Percentiles rank a stretch among this genome's conserved stretches.
Evolutionary conservation across 2,797 vertebrate species (phyloP).

Genomic region (Avahi laniger): DNA sequence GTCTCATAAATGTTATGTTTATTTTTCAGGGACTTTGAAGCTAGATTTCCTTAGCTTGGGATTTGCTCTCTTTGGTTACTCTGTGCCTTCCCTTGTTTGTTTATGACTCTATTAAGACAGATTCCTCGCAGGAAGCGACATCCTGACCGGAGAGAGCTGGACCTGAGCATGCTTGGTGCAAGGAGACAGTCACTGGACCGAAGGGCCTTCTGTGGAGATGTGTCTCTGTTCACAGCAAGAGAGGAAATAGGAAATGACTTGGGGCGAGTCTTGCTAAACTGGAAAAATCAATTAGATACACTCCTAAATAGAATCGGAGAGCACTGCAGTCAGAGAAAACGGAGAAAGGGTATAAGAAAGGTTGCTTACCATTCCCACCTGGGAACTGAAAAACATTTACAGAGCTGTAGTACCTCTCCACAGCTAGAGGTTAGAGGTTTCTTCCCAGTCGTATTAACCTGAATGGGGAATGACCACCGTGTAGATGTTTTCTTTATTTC

Average conservation of each 20-base stretch:
- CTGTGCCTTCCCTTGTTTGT: slow-evolving; percentile 77
- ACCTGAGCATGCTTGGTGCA: slow-evolving; percentile 77
- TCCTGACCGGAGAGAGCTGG: slow-evolving; percentile 65
- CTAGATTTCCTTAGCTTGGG: slow-evolving; percentile 56
- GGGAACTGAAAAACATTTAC: slow-evolving; percentile 63
- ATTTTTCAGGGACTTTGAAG: slow-evolving; percentile 58
- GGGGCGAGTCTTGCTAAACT: slow-evolving; percentile 81
- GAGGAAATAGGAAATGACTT: slow-evolving; percentile 86
- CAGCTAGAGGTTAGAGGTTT: slow-evolving; percentile 55
- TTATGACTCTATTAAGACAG: slow-evolving; percentile 85
- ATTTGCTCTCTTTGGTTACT: slow-evolving; percentile 82
- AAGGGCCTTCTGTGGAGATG: slow-evolving; percentile 83
- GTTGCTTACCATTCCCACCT: slow-evolving; percentile 66
- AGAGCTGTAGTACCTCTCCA: slow-evolving; percentile 33
- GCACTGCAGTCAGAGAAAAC: slow-evolving; percentile 79
- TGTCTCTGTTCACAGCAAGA: slow-evolving; percentile 85
- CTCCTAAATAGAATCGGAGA: slow-evolving; percentile 85
- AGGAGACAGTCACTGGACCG: slow-evolving; percentile 85
- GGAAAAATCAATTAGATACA: slow-evolving; percentile 87
- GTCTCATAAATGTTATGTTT: slow-evolving; percentile 36
- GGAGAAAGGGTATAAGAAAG: slow-evolving; percentile 75
- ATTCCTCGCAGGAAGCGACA: slow-evolving; percentile 75
- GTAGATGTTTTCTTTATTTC: background rate
- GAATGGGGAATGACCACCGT: background rate
- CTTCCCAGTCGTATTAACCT: background rate